Percentiles rank a stretch among this genome's conserved stretches.
Conservation (phyloP, 2,888 invertebrate genomes). For the Scaptomyza parva region DNA sequence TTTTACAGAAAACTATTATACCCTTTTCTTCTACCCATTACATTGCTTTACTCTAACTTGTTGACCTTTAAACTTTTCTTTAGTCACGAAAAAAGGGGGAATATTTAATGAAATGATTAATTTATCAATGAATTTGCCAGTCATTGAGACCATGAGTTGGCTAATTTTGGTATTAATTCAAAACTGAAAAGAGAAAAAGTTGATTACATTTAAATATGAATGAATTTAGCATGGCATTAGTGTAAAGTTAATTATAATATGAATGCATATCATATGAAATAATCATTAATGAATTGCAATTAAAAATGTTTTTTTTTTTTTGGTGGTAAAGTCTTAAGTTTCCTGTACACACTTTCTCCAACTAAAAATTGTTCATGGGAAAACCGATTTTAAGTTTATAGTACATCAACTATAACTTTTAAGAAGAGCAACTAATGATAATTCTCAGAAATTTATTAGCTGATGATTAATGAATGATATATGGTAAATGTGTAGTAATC, state of each 20-base stretch:
- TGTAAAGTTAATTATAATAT: background rate
- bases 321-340: background rate
- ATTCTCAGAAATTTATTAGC: background rate
- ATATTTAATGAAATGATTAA: background rate
- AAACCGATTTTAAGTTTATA: background rate
- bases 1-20: no score
- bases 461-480: background rate
- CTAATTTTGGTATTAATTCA: slow-evolving; percentile 2
- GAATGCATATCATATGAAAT: background rate
- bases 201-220: slow-evolving; percentile 1
- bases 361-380: background rate
- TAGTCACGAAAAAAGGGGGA: background rate
- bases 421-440: background rate
- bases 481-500: no score
- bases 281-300: background rate
- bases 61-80: background rate
- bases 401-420: no score
- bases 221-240: background rate
- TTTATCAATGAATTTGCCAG: background rate
- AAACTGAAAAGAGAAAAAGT: background rate
- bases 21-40: background rate
- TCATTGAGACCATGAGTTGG: slow-evolving; percentile 1
- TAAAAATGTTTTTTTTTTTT: background rate
- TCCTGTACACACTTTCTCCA: background rate
- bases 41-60: background rate